These are phyloP conservation scores for Acropora tenuis DNA, from an alignment of 64 coral and sea anemone genomes.

Conservation along the genomic window DNA sequence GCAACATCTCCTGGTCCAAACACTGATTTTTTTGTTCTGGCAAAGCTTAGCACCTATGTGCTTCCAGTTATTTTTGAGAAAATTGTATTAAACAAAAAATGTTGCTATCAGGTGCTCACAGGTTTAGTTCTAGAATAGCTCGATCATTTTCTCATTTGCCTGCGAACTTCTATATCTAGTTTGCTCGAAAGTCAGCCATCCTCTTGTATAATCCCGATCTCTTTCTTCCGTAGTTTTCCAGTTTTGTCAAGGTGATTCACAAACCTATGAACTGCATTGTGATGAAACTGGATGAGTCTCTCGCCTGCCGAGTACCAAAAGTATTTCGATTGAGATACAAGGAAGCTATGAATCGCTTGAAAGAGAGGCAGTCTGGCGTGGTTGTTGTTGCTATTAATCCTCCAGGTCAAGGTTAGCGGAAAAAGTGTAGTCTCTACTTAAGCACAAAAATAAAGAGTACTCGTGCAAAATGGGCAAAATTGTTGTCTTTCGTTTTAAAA, in stretches of 20 bases:
- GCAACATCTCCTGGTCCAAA: too few species aligned
- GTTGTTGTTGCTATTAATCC: neutral
- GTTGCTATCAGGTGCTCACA: too few species aligned
- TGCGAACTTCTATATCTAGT: neutral
- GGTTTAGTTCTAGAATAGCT: too few species aligned
- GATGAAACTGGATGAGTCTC: neutral
- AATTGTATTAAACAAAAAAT: too few species aligned
- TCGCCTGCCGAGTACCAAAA: neutral
- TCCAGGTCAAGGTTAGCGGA: neutral
- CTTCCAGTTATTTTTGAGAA: too few species aligned
- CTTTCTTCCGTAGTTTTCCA: constrained; percentile 9
- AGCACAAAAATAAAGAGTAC: too few species aligned
- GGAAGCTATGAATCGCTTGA: neutral
- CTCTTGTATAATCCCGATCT: neutral
- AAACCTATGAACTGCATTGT: neutral
- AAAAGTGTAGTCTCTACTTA: too few species aligned
- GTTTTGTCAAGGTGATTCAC: neutral
- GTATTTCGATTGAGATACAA: neutral
- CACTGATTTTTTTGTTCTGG: too few species aligned
- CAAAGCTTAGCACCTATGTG: too few species aligned
- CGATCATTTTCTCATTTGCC: neutral
- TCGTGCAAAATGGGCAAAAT: too few species aligned
- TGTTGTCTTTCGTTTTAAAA: too few species aligned
- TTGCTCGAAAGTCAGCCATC: neutral
- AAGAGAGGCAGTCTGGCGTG: neutral